Evolutionary conservation across 2,797 vertebrate species (phyloP).

Genomic region (Balearica regulorum): DNA sequence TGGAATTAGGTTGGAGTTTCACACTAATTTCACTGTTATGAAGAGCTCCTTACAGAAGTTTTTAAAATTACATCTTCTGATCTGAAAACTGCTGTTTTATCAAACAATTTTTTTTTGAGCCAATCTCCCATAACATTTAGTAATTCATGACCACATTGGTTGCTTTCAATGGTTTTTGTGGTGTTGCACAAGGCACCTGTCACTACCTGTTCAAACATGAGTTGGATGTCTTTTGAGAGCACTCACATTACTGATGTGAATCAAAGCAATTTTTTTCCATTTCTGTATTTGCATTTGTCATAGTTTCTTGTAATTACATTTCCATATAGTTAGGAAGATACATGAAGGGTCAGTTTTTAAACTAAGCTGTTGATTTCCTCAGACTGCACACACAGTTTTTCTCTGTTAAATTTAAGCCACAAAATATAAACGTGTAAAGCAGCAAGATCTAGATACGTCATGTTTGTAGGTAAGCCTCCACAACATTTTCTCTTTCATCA

Average conservation of each 20-base stretch:
- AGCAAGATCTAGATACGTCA: neutral
- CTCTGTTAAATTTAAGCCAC: neutral
- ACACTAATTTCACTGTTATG: neutral
- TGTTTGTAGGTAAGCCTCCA: neutral
- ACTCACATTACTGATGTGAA: neutral
- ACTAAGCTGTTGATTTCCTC: neutral
- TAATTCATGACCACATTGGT: neutral
- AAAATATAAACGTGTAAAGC: neutral
- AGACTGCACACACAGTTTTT: neutral
- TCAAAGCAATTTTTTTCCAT: neutral
- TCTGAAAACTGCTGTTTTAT: neutral
- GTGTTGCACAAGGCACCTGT: neutral
- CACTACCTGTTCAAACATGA: neutral
- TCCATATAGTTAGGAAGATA: neutral
- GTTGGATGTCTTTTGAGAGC: neutral
- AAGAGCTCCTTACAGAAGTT: neutral
- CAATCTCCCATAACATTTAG: neutral
- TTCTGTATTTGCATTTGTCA: neutral
- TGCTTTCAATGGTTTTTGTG: neutral
- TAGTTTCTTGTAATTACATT: conserved; percentile 7
- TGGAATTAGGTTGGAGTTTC: neutral
- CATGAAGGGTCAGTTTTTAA: neutral
- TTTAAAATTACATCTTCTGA: neutral
- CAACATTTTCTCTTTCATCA: neutral
- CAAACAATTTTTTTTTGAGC: neutral